Base-by-base conservation (phyloP, 2,888 invertebrate genomes). In the Hermaeophaga mercurialis region DNA sequence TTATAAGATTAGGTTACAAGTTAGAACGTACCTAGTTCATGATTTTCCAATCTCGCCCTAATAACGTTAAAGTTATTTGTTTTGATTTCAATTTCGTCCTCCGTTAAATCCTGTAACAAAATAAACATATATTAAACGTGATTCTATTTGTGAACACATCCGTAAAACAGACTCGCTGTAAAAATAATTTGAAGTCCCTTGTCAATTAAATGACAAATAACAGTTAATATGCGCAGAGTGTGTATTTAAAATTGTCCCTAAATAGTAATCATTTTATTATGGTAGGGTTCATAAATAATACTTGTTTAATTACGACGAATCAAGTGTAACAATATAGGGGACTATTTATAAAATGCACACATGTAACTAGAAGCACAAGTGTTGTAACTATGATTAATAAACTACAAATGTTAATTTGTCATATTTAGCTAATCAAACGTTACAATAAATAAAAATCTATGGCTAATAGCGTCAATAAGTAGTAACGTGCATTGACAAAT, bases 101-200 rank as follows among this genome's bases (percentile, higher is more conserved):
- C 73, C 62, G 75, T 76, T 73, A 76, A 70, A 69, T 77, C 74
- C 77, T 78, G 71, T 7, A 71, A 69, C 7, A 54, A 58, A 57
- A 52, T 11, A 11, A 34, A 34, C 11, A 33, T 33, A 34, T n/a
- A 11, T 15, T 34, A 34, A 11, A 34, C 3, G 11, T 34, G 7
- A 34, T 7, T 7, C 15, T 15, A n/a, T n/a, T n/a, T n/a, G n/a
- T n/a, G n/a, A n/a, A n/a, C n/a, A n/a, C n/a, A n/a, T n/a, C n/a
- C n/a, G n/a, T n/a, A n/a, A n/a, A n/a, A n/a, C n/a, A n/a, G n/a
- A n/a, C n/a, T n/a, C n/a, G n/a, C n/a, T n/a, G n/a, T n/a, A n/a
- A n/a, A n/a, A n/a, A n/a, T n/a, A n/a, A n/a, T n/a, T n/a, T n/a
- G n/a, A n/a, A n/a, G n/a, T n/a, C n/a, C n/a, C n/a, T n/a, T n/a